A percentile compares a stretch with the other conserved stretches of the same genome.
phyloP scores from a whole-genome alignment of 1,140 invertebrate genomes.

The Frieseomelitta varia region DNA sequence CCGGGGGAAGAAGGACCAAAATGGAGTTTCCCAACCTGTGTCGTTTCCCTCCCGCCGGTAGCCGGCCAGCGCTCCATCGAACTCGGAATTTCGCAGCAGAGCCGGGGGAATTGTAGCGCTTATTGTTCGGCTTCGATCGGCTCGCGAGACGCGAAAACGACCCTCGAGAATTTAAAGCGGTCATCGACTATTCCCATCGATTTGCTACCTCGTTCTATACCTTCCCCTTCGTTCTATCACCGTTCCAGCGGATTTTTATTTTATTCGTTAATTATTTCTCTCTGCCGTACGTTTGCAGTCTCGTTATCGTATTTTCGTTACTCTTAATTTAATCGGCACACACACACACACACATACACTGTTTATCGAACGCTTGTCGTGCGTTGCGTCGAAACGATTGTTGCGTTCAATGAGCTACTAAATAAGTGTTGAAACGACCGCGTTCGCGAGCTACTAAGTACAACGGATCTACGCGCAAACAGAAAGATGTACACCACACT shows the following conservation, averaged over 20 bases:
- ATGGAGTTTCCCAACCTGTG: constrained; percentile 27
- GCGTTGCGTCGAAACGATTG: not conserved
- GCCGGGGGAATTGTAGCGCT: not conserved
- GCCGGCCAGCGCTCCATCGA: too few relatives aligned
- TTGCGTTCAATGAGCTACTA: not conserved
- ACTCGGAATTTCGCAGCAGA: not conserved
- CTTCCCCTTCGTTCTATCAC: too few relatives aligned
- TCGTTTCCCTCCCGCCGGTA: not conserved
- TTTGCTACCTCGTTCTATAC: not conserved
- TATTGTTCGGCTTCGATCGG: constrained; percentile 4
- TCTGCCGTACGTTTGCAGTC: not conserved
- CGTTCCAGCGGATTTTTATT: not conserved
- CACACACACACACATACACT: too few relatives aligned
- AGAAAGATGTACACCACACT: not conserved
- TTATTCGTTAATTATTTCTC: not conserved
- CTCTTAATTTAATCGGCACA: not conserved
- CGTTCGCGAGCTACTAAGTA: not conserved
- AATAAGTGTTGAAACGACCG: not conserved
- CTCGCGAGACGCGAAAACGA: constrained; percentile 2
- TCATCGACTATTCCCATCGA: constrained; percentile 1
- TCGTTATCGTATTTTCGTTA: not conserved
- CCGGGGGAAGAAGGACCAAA: constrained; percentile 35
- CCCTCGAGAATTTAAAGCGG: not conserved
- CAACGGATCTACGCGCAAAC: not conserved
- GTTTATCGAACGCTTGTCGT: too few relatives aligned